A percentile compares a stretch with the other conserved stretches of the same genome.
Conservation (phyloP, 2,888 invertebrate species). For the Pecten maximus region DNA sequence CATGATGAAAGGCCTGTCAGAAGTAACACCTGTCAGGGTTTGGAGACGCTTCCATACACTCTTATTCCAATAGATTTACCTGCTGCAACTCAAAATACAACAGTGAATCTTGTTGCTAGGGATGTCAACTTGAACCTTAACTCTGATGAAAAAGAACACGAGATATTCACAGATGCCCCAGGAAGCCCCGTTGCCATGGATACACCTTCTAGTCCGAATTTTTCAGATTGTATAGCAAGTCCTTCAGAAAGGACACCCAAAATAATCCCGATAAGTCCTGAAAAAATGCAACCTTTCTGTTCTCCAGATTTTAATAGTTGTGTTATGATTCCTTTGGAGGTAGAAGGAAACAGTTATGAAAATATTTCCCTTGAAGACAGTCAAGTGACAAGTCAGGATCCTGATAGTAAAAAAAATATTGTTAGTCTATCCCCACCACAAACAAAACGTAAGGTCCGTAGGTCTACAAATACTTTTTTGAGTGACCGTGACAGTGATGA, state of each 20-base stretch:
- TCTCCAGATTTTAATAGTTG: background rate
- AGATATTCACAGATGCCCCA: slow-evolving; percentile 41
- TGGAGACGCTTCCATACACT: background rate
- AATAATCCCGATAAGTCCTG: slow-evolving; percentile 45
- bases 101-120: background rate
- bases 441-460: background rate
- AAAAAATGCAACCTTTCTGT: background rate
- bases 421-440: background rate
- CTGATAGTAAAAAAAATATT: background rate
- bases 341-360: background rate
- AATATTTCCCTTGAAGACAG: background rate
- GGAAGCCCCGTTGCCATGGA: slow-evolving; percentile 46
- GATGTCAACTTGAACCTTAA: background rate
- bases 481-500: slow-evolving; percentile 7
- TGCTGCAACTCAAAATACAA: background rate
- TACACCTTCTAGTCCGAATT: slow-evolving; percentile 47
- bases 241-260: background rate
- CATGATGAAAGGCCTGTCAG: background rate
- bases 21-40: background rate
- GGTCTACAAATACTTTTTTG: background rate
- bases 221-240: background rate
- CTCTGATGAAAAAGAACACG: background rate
- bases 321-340: background rate
- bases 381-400: background rate
- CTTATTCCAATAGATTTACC: background rate